These are phyloP conservation scores for Drosophila burlai DNA, from an alignment of 1,140 invertebrate genomes.

Conservation along the genomic window DNA sequence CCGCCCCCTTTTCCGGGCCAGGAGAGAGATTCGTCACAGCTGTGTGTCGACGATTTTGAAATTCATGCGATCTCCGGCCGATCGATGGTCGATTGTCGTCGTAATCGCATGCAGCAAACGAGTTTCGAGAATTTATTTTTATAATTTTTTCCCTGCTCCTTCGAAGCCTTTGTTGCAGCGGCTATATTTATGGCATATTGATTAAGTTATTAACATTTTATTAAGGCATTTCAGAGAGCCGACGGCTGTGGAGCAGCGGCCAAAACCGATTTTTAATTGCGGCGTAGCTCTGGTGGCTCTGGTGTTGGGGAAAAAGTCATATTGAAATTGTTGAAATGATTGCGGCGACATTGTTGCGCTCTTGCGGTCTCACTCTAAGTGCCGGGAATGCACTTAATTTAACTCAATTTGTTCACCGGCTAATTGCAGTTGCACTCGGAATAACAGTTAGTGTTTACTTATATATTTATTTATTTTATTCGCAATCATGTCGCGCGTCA, in stretches of 20 bases:
- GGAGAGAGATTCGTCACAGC: slow-evolving; percentile 73
- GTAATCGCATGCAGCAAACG: slow-evolving; percentile 82
- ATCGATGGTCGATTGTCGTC: slow-evolving; percentile 44
- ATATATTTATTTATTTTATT: slow-evolving; percentile 54
- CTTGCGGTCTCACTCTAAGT: slow-evolving; percentile 29
- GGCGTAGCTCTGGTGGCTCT: not conserved
- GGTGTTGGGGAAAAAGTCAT: slow-evolving; percentile 25
- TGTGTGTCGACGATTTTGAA: slow-evolving; percentile 77
- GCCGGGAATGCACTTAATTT: slow-evolving; percentile 71
- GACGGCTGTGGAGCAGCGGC: slow-evolving; percentile 66
- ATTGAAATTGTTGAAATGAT: slow-evolving; percentile 61
- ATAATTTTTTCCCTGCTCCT: slow-evolving; percentile 66
- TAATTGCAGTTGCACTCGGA: slow-evolving; percentile 45
- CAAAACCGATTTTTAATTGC: slow-evolving; percentile 72
- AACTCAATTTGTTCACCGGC: slow-evolving; percentile 61
- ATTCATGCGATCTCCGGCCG: slow-evolving; percentile 67
- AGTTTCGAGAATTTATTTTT: slow-evolving; percentile 82
- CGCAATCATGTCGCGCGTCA: slow-evolving; percentile 40
- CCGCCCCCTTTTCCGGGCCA: slow-evolving; percentile 18
- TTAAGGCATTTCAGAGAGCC: slow-evolving; percentile 77
- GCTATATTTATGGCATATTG: slow-evolving; percentile 82
- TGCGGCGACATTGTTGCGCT: slow-evolving; percentile 43
- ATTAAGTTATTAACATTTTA: slow-evolving; percentile 83
- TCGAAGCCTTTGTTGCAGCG: slow-evolving; percentile 52
- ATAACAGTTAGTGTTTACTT: slow-evolving; percentile 8